Evolutionary conservation across 2,888 invertebrate genomes (phyloP).

Genomic region (Andrena marginata): DNA sequence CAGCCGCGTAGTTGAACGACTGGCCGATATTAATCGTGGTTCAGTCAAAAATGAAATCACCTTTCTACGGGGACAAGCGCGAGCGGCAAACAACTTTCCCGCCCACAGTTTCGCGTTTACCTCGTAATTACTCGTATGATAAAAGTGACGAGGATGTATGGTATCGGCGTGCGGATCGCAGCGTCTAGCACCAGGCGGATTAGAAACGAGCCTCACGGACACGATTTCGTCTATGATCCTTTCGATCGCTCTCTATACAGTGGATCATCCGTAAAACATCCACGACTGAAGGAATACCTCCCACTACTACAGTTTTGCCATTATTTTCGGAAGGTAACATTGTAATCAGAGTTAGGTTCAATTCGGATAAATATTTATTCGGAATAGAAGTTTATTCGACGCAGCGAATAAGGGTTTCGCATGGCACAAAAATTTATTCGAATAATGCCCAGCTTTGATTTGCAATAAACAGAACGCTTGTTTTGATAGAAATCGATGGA

Average conservation of each 20-base stretch:
- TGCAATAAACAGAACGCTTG: not conserved
- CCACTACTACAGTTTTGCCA: not conserved
- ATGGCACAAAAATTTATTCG: no score
- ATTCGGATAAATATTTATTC: no score
- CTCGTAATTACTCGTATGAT: slow-evolving; percentile 64
- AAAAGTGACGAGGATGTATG: slow-evolving; percentile 26
- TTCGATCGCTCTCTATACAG: slow-evolving; percentile 27
- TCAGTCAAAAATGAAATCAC: slow-evolving; percentile 71
- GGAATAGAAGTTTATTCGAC: no score
- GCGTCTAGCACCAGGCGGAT: slow-evolving; percentile 21
- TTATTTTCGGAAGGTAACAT: not conserved
- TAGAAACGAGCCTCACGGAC: slow-evolving; percentile 44
- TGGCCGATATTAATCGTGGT: slow-evolving; percentile 39
- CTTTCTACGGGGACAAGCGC: slow-evolving; percentile 75
- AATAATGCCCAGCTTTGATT: no score
- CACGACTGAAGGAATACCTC: not conserved
- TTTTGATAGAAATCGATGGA: not conserved
- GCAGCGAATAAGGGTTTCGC: no score
- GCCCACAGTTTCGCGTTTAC: slow-evolving; percentile 73
- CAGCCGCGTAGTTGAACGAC: slow-evolving; percentile 11
- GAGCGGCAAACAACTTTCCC: slow-evolving; percentile 77
- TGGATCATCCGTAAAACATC: not conserved
- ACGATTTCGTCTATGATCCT: slow-evolving; percentile 5
- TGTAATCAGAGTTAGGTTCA: no score
- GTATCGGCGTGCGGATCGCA: slow-evolving; percentile 27